These are phyloP conservation scores for Drosophila ezoana DNA, from an alignment of 2,888 invertebrate species.

Conservation along the genomic window DNA sequence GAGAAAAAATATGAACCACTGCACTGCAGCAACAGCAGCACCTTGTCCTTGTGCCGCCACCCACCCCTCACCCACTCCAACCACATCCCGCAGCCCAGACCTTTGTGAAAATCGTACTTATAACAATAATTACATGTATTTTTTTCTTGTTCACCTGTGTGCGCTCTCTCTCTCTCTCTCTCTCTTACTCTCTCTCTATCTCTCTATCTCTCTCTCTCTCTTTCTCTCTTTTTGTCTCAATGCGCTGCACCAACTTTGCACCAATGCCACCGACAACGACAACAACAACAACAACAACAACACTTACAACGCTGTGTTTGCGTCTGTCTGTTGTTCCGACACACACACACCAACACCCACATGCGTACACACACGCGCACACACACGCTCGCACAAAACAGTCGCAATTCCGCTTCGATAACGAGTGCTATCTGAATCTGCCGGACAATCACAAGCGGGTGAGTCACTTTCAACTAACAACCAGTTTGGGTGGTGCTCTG, in stretches of 20 bases:
- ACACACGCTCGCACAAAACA: slow-evolving; percentile 85
- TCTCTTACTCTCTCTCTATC: slow-evolving; percentile 14
- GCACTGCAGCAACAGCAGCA: slow-evolving; percentile 40
- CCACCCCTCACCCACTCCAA: not conserved
- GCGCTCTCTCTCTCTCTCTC: slow-evolving; percentile 39
- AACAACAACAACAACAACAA: slow-evolving; percentile 34
- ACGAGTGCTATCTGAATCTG: slow-evolving; percentile 98
- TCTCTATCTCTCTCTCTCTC: slow-evolving; percentile 25
- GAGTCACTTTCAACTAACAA: slow-evolving; percentile 87
- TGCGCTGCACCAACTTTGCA: slow-evolving; percentile 48
- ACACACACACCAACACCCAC: slow-evolving; percentile 10
- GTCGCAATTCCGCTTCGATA: slow-evolving; percentile 99
- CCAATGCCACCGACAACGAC: slow-evolving; percentile 29
- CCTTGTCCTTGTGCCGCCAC: slow-evolving; percentile 15
- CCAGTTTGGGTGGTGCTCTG: slow-evolving; percentile 52
- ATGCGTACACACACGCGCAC: slow-evolving; percentile 3
- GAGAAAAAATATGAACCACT: slow-evolving; percentile 15
- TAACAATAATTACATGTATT: slow-evolving; percentile 37
- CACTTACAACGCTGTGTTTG: slow-evolving; percentile 12
- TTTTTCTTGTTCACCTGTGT: slow-evolving; percentile 33
- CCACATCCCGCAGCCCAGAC: not conserved
- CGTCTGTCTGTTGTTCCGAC: slow-evolving; percentile 30
- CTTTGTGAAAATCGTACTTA: slow-evolving; percentile 35
- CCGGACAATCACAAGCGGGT: slow-evolving; percentile 99
- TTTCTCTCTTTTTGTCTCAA: slow-evolving; percentile 34